A percentile compares a stretch with the other conserved stretches of the same genome.
phyloP scores from a whole-genome alignment of 2,888 invertebrate species.

The Apamea anceps region DNA sequence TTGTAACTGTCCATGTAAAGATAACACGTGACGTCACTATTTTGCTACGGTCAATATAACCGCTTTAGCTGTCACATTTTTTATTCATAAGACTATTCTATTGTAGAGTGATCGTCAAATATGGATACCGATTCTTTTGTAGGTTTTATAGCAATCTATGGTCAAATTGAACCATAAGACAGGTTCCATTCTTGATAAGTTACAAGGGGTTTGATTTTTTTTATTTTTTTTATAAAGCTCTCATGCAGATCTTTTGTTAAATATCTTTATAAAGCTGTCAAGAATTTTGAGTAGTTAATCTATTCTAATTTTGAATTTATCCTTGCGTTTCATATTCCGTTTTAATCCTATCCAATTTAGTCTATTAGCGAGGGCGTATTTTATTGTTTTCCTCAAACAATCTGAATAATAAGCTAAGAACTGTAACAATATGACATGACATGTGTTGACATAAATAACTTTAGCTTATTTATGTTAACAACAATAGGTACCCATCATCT shows the following conservation, averaged over 20 bases:
- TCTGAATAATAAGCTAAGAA: not conserved
- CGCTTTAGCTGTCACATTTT: slow-evolving; percentile 14
- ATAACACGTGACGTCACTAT: slow-evolving; percentile 48
- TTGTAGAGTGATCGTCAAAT: not conserved
- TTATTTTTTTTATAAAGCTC: not conserved
- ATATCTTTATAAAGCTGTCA: not conserved
- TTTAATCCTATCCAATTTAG: slow-evolving; percentile 34
- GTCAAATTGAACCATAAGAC: not conserved
- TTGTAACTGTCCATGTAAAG: slow-evolving; percentile 54
- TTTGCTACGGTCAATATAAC: slow-evolving; percentile 26
- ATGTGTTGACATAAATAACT: slow-evolving; percentile 1
- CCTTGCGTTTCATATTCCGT: slow-evolving; percentile 22
- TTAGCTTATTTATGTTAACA: not conserved
- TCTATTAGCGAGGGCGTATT: slow-evolving; percentile 38
- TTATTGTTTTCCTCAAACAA: slow-evolving; percentile 50
- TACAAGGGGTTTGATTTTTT: no score
- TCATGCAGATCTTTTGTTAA: not conserved
- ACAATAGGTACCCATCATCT: not conserved
- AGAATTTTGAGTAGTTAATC: not conserved
- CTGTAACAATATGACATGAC: not conserved
- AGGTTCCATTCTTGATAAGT: no score
- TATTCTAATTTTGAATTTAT: slow-evolving; percentile 22
- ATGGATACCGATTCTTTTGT: not conserved
- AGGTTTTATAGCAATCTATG: slow-evolving; percentile 1
- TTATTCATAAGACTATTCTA: slow-evolving; percentile 7